These are phyloP conservation scores for Mizuhopecten yessoensis DNA, from an alignment of 1,140 invertebrate genomes.

Conservation along the genomic window DNA sequence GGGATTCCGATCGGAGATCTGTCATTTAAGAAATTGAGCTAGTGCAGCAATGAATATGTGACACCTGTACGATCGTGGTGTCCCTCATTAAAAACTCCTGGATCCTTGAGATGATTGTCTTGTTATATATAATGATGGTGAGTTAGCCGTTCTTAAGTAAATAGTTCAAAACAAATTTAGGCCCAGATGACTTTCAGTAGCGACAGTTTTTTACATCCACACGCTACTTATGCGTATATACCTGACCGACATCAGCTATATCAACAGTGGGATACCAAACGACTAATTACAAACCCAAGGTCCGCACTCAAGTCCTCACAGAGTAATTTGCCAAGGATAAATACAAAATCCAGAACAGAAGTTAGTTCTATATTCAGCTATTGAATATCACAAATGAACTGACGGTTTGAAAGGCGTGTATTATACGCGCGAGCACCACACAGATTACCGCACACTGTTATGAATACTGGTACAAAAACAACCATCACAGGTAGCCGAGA, in stretches of 20 bases:
- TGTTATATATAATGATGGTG: not conserved
- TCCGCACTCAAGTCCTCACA: not conserved
- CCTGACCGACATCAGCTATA: not conserved
- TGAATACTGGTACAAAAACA: not conserved
- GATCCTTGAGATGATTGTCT: not conserved
- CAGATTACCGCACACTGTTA: not conserved
- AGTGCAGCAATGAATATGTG: not conserved
- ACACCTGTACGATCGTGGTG: not conserved
- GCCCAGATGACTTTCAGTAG: not conserved
- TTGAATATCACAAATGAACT: not conserved
- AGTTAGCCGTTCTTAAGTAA: slow-evolving; percentile 15
- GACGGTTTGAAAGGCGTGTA: not conserved
- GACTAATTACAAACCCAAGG: slow-evolving; percentile 11
- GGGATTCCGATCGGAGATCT: not conserved
- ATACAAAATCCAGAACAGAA: not conserved
- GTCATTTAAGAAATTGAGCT: not conserved
- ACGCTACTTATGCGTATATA: not conserved
- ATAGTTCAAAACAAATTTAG: not conserved
- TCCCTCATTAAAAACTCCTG: not conserved
- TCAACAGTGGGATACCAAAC: not conserved
- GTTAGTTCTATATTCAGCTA: not conserved
- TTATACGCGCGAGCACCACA: not conserved
- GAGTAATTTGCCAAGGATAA: slow-evolving; percentile 5
- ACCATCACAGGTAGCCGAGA: not conserved
- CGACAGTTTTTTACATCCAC: not conserved